Evolutionary conservation across 2,888 invertebrate species (phyloP).

Genomic region (Caenorhabditis angaria): DNA sequence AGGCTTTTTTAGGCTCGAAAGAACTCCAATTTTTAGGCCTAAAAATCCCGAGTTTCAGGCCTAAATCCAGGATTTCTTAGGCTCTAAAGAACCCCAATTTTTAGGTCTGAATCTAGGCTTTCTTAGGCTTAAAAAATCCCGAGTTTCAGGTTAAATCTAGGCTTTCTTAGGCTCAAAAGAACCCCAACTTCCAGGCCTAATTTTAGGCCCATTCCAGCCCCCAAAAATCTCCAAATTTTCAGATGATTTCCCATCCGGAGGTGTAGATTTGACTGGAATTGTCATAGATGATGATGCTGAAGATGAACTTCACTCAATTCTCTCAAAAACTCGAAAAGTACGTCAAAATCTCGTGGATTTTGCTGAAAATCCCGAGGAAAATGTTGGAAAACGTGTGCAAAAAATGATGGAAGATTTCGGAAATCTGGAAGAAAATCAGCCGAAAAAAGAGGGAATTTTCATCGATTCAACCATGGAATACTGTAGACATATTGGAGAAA

Average conservation of each 20-base stretch:
- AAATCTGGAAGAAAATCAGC: slow-evolving; percentile 58
- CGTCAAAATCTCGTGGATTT: slow-evolving; percentile 42
- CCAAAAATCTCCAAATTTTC: slow-evolving; percentile 13
- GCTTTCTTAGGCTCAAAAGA: too few relatives aligned
- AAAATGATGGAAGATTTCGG: slow-evolving; percentile 34
- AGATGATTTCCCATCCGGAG: slow-evolving; percentile 50
- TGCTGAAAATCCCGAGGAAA: slow-evolving; percentile 21
- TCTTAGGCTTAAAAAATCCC: too few relatives aligned
- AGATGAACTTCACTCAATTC: slow-evolving; percentile 62
- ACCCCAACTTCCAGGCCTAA: too few relatives aligned
- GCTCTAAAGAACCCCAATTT: too few relatives aligned
- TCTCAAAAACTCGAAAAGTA: slow-evolving; percentile 60
- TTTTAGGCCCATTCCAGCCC: too few relatives aligned
- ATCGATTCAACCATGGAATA: slow-evolving; percentile 71
- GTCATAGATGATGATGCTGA: slow-evolving; percentile 70
- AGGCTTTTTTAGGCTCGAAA: too few relatives aligned
- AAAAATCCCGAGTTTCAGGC: too few relatives aligned
- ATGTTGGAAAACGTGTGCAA: slow-evolving; percentile 37
- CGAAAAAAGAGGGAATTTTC: slow-evolving; percentile 49
- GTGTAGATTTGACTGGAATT: slow-evolving; percentile 59
- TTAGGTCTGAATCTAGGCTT: too few relatives aligned
- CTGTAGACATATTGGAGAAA: slow-evolving; percentile 65
- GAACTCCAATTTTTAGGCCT: too few relatives aligned
- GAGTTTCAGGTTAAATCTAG: too few relatives aligned
- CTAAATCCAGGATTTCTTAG: too few relatives aligned